A percentile compares a stretch with the other conserved stretches of the same genome.
Conservation (phyloP, 1,140 invertebrate genomes). For the Octopus bimaculoides region DNA sequence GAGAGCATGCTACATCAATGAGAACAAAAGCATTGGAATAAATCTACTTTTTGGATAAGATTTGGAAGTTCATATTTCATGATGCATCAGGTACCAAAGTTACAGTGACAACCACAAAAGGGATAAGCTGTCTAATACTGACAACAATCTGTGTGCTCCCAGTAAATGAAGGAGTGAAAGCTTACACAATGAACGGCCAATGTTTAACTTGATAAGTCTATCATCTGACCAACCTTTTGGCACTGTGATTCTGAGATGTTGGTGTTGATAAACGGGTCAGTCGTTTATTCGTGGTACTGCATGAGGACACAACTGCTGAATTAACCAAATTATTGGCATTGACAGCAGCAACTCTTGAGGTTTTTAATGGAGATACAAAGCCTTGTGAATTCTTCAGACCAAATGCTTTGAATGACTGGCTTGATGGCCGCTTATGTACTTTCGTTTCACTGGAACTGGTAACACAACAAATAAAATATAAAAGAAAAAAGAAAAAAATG, state of each 20-base stretch:
- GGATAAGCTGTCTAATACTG: too few species aligned
- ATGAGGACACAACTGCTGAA: not conserved
- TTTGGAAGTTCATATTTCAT: too few species aligned
- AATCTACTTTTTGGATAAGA: too few species aligned
- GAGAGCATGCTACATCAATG: too few species aligned
- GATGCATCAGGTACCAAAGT: too few species aligned
- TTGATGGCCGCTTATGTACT: conserved; percentile 47
- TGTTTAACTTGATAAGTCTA: not conserved
- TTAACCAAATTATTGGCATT: conserved; percentile 33
- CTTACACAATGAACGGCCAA: too few species aligned
- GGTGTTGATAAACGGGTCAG: not conserved
- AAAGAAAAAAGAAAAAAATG: too few species aligned
- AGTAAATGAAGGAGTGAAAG: too few species aligned
- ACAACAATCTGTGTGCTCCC: too few species aligned
- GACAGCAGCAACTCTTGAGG: conserved; percentile 44
- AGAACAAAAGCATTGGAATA: too few species aligned
- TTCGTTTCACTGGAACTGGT: conserved; percentile 42
- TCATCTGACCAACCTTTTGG: conserved; percentile 8
- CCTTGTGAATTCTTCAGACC: conserved; percentile 49
- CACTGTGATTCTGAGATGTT: conserved; percentile 5
- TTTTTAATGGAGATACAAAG: conserved; percentile 47
- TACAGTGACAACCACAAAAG: too few species aligned
- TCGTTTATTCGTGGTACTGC: conserved; percentile 1
- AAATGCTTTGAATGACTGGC: conserved; percentile 37
- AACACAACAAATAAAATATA: conserved; percentile 1